Base-by-base conservation (phyloP, 2,888 invertebrate genomes). In the Drosophila mettleri region DNA sequence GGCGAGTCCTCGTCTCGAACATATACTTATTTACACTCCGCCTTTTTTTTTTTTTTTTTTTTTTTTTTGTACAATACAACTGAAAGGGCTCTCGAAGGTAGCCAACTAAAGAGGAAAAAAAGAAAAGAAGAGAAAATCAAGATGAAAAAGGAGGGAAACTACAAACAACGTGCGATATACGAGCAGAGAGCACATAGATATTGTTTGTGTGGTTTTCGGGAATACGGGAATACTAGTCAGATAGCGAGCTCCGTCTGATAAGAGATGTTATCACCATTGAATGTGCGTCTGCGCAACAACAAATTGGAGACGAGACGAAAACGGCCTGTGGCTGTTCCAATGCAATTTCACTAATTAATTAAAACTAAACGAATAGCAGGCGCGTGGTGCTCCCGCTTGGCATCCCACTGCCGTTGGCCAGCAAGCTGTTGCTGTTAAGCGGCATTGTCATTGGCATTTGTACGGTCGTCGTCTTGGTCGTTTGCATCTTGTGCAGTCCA, bases 351-450 rank as follows among this genome's bases (percentile, higher is more conserved):
- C 86, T 86, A 82, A 82, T 66, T 82, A 85, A n/a, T n/a, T 22
- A 57, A 51, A 69, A 67, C 86, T 92, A 92, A 77, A 92, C 92
- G 72, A 92, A 92, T 29, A 92, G 88, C 74, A 92, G 79, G 41
- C 91, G 90, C 53, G 90, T 91, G 54, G 89, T 73, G 61, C 87
- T 90, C 12, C 86, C 80, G 69, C 82, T 89, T 39, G 90, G 83
- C 74, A 90, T 78, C 16, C 84, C 78, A 60, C 84, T 92, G 58
- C 89, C 90, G 63, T 91, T 91, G 6, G 86, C 72, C 54, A 92
- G 69, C 62, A 92, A 69, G 68, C 89, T 91, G 60, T 91, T 91
- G 46, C 71, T 41, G 38, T 7, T 22, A 12, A 20, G 0, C 7
- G 66, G 20, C 36, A 52, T 58, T 34, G 74, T 9, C 65, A 62